Conservation (phyloP, 2,113 vertebrate genomes). For the Notothenia coriiceps region DNA sequence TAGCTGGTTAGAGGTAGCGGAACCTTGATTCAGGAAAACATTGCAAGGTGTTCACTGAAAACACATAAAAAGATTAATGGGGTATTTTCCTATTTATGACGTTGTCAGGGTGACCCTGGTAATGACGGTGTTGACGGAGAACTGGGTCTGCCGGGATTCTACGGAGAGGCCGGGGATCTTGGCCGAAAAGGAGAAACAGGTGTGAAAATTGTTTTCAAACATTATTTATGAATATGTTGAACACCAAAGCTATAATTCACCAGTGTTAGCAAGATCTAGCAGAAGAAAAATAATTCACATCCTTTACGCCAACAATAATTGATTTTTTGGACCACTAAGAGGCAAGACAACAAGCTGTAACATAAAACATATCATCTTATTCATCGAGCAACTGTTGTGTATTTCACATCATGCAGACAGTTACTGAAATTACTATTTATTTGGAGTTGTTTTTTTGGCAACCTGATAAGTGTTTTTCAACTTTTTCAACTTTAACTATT, state of each 20-base stretch:
- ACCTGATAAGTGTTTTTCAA: too few species aligned
- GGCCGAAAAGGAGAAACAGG: constrained; percentile 80
- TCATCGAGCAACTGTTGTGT: not conserved
- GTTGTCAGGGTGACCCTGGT: constrained; percentile 81
- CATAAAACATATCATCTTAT: not conserved
- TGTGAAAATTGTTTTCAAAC: constrained; percentile 45
- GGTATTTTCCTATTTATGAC: constrained; percentile 57
- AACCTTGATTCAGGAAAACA: not conserved
- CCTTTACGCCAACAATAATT: not conserved
- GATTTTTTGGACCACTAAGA: not conserved
- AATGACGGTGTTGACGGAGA: constrained; percentile 81
- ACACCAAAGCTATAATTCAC: constrained; percentile 11
- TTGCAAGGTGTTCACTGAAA: constrained; percentile 24
- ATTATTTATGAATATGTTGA: constrained; percentile 7
- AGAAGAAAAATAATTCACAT: not conserved
- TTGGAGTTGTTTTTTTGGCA: too few species aligned
- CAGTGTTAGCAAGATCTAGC: not conserved
- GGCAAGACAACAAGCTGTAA: constrained; percentile 1
- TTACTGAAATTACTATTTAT: not conserved
- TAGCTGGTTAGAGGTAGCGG: constrained; percentile 22
- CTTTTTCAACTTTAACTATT: too few species aligned
- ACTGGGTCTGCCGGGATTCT: constrained; percentile 81
- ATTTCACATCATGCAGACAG: not conserved
- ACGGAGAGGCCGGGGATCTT: constrained; percentile 82
- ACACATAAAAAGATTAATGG: constrained; percentile 31